A percentile compares a stretch with the other conserved stretches of the same genome.
phyloP scores from a whole-genome alignment of 2,888 invertebrate species.

The Tenthredo scrophulariae region DNA sequence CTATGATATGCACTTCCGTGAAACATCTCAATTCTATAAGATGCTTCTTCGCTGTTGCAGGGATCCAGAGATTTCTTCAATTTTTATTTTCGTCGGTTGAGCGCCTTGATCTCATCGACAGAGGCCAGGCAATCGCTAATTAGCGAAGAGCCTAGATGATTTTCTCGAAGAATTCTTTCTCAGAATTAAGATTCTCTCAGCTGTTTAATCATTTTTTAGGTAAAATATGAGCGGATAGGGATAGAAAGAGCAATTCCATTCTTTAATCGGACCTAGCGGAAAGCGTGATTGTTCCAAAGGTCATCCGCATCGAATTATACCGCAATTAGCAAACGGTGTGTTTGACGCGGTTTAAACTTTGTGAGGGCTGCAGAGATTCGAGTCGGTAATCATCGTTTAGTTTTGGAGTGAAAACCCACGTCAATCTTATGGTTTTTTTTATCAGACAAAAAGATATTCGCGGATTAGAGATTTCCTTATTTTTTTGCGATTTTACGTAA shows the following conservation, averaged over 20 bases:
- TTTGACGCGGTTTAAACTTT: conserved; percentile 27
- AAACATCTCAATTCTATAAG: too few species aligned
- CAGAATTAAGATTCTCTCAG: too few species aligned
- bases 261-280: conserved; percentile 8
- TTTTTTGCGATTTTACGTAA: background rate
- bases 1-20: background rate
- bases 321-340: background rate
- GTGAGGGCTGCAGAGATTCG: conserved; percentile 2
- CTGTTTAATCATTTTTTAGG: background rate
- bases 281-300: conserved; percentile 38
- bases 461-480: background rate
- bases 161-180: background rate
- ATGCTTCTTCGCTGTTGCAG: background rate
- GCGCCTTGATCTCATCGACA: conserved; percentile 1
- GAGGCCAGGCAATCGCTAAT: conserved; percentile 2
- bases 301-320: conserved; percentile 24
- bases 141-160: background rate
- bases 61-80: too few species aligned
- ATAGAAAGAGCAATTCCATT: conserved; percentile 28
- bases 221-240: too few species aligned
- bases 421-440: background rate
- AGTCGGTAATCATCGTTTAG: conserved; percentile 24
- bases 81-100: background rate
- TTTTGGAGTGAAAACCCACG: background rate
- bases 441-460: too few species aligned